Percentiles rank a stretch among this genome's conserved stretches.
phyloP scores from a whole-genome alignment of 2,113 vertebrate genomes.

The Corythoichthys haematopterus region DNA sequence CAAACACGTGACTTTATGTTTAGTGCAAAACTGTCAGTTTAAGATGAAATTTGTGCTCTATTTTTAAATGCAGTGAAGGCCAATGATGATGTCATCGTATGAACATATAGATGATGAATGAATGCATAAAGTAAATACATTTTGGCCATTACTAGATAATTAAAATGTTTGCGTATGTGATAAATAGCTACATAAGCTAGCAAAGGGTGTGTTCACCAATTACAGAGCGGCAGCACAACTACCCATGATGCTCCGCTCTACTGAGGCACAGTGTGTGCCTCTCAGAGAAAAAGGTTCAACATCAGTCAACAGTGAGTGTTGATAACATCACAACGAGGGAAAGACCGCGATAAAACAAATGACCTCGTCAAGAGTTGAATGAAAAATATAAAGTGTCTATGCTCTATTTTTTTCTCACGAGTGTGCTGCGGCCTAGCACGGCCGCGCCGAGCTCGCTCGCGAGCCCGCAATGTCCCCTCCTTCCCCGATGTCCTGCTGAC shows the following conservation, averaged over 20 bases:
- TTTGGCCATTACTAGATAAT: background rate
- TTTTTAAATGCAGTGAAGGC: background rate
- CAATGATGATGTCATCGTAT: background rate
- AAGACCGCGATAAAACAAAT: conserved; percentile 38
- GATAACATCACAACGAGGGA: conserved; percentile 24
- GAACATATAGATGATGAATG: background rate
- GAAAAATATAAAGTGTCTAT: conserved; percentile 64
- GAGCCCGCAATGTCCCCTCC: conserved; percentile 5
- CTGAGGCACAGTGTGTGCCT: background rate
- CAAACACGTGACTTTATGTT: background rate
- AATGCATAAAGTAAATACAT: background rate
- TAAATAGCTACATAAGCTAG: conserved; percentile 11
- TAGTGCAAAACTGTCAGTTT: conserved; percentile 8
- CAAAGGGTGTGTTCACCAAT: background rate
- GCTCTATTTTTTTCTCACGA: conserved; percentile 37
- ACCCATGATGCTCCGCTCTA: conserved; percentile 1
- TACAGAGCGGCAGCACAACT: conserved; percentile 4
- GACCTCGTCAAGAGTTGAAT: conserved; percentile 35
- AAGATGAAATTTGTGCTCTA: background rate
- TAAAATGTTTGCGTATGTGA: conserved; percentile 3
- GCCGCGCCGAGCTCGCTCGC: conserved; percentile 10
- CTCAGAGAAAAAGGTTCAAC: conserved; percentile 11
- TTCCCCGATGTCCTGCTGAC: conserved; percentile 9
- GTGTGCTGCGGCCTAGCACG: conserved; percentile 26
- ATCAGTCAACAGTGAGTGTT: conserved; percentile 14